phyloP scores from a whole-genome alignment of 2,797 vertebrate genomes.

The Nyctalus aviator region DNA sequence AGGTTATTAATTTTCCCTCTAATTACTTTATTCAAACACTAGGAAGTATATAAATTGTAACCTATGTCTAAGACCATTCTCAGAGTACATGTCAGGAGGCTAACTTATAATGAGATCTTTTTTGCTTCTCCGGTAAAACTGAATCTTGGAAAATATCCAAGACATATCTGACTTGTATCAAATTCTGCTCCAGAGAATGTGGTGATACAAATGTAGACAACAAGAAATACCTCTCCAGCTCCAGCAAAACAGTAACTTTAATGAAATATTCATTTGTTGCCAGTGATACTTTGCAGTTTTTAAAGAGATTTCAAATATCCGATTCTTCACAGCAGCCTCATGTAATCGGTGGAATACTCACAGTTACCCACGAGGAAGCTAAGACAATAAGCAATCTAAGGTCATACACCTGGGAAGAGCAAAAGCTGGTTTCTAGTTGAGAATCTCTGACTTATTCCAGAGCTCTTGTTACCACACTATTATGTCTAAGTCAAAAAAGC shows the following conservation, averaged over 20 bases:
- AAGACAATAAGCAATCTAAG: constrained; percentile 31
- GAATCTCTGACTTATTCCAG: constrained; percentile 9
- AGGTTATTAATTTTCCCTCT: constrained; percentile 20
- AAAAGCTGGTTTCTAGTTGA: background rate
- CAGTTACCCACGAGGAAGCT: background rate
- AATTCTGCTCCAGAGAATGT: constrained; percentile 53
- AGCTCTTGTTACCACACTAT: background rate
- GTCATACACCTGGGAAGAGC: background rate
- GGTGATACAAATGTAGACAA: background rate
- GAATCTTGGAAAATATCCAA: constrained; percentile 66
- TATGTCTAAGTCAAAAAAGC: background rate
- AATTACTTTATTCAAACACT: constrained; percentile 34
- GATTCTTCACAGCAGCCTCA: background rate
- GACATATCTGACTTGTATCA: constrained; percentile 44
- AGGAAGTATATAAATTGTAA: constrained; percentile 42
- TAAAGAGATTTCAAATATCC: constrained; percentile 47
- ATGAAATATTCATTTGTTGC: constrained; percentile 48
- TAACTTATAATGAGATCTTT: constrained; percentile 67
- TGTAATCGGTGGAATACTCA: background rate
- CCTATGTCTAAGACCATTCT: constrained; percentile 34
- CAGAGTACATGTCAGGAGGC: constrained; percentile 43
- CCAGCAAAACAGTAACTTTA: constrained; percentile 2
- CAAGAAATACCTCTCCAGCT: background rate
- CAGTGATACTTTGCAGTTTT: background rate
- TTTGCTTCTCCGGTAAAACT: constrained; percentile 61